Evolutionary conservation across 1,140 invertebrate genomes (phyloP).

Genomic region (Gonatopus flavifemur): DNA sequence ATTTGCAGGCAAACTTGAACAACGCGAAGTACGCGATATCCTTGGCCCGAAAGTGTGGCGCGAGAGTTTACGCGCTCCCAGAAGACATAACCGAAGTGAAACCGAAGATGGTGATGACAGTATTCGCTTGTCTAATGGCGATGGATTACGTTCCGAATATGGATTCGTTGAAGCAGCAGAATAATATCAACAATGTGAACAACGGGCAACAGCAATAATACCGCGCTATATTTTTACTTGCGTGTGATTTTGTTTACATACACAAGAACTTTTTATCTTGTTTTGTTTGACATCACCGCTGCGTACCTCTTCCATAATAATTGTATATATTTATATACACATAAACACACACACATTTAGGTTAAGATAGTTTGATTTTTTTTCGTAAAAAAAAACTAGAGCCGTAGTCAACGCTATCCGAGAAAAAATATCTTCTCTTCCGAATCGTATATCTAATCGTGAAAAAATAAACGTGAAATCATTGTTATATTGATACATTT

Average conservation of each 20-base stretch:
- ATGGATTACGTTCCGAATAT: conserved; percentile 90
- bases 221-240: conserved; percentile 7
- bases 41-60: conserved; percentile 95
- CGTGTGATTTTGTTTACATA: conserved; percentile 19
- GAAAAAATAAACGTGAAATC: no score
- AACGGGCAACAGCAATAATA: conserved; percentile 41
- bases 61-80: conserved; percentile 96
- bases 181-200: conserved; percentile 39
- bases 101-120: conserved; percentile 99
- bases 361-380: conserved; percentile 35
- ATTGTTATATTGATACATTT: no score
- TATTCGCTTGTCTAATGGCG: conserved; percentile 98
- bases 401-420: no score
- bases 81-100: conserved; percentile 99
- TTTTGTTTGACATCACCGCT: background rate
- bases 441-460: no score
- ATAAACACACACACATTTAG: no score
- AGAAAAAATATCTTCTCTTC: no score
- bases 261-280: conserved; percentile 20
- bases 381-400: no score
- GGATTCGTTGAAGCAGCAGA: conserved; percentile 60
- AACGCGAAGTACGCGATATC: conserved; percentile 99
- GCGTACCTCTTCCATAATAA: conserved; percentile 25
- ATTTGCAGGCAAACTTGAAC: conserved; percentile 82
- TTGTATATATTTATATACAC: conserved; percentile 44